Base-by-base conservation (phyloP, 2,888 invertebrate genomes). In the Oscheius sp. region DNA sequence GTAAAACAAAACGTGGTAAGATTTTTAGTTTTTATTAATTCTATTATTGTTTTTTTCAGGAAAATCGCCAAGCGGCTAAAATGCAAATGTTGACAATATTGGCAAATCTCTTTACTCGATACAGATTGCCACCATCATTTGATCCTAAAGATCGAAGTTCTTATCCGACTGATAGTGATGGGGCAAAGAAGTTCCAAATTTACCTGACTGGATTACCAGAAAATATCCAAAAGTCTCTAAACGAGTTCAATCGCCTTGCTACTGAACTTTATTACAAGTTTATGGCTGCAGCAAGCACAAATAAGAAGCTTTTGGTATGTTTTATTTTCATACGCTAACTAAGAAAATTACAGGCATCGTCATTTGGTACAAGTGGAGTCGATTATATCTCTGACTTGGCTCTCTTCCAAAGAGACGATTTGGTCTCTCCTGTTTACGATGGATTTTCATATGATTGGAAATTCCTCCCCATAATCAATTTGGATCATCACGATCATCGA, bases 21-120 rank as follows among this genome's bases (percentile, higher is more conserved):
- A 53, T 7, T 53, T 21, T 7, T 9, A 53, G 9, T 21, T 53
- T 13, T 13, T 53, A 21, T 41, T 64, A n/a, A 64, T n/a, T n/a
- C n/a, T n/a, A n/a, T n/a, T n/a, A n/a, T n/a, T n/a, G n/a, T n/a
- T n/a, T n/a, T n/a, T 6, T 35, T 35, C 9, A 35, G 52, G 76
- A 70, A 21, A 79, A 82, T 9, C 59, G 58, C 0, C 68, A 72
- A 29, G 56, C 77, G 53, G 73, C 82, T 13, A 82, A 86, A 74
- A 76, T 77, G 27, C 76, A 75, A 12, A 73, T 87, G 25, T 75
- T 87, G 27, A 73, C 77, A 23, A 76, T 87, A 52, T 73, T 87
- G 25, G 85, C 86, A 7, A 83, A 84, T 46, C 69, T 87, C 41
- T 87, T 87, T 79, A 87, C 86, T n/a, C 76, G 82, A 53, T 69